These are phyloP conservation scores for Bufo gargarizans DNA, from an alignment of 2,113 vertebrate species.

Conservation along the genomic window DNA sequence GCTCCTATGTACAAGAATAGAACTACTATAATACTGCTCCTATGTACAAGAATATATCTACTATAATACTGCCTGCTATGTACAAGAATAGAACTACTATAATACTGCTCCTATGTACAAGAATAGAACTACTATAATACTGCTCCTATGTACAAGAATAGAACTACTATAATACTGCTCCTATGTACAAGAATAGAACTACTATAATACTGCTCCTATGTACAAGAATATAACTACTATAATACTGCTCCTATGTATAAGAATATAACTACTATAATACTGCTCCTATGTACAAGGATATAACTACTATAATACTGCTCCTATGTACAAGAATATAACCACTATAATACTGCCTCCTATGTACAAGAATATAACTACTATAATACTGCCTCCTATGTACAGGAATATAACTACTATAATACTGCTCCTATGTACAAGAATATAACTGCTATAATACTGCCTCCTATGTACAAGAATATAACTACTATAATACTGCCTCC, in stretches of 20 bases:
- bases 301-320: no score
- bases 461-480: no score
- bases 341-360: no score
- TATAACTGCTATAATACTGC: no score
- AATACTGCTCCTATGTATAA: background rate
- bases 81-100: constrained; percentile 1
- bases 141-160: background rate
- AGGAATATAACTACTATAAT: no score
- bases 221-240: constrained; percentile 5
- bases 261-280: constrained; percentile 6
- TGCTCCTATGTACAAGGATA: no score
- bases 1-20: background rate
- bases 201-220: background rate
- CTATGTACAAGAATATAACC: no score
- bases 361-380: no score
- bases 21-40: background rate
- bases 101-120: background rate
- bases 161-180: background rate
- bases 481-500: no score
- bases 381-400: no score
- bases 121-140: background rate
- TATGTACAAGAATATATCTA: constrained; percentile 2
- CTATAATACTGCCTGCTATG: background rate
- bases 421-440: no score
- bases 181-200: background rate